Base-by-base conservation (phyloP, 2,113 vertebrate genomes). In the Lophotis ruficrista region DNA sequence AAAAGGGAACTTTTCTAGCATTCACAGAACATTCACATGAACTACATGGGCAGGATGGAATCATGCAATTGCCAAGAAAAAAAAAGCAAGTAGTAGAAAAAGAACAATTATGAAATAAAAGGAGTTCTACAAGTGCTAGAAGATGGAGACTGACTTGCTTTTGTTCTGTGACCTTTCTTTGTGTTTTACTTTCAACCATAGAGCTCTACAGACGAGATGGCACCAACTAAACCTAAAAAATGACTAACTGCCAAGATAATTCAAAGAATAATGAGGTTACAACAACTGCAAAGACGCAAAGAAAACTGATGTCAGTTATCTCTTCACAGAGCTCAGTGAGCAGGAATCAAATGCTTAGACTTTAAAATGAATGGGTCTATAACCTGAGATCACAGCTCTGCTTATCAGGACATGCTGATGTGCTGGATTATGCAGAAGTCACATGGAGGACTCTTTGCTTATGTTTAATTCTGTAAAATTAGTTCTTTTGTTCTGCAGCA, bases 201-300 rank as follows among this genome's bases (percentile, higher is more conserved):
- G 56, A 86, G 33, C 81, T 96, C 83, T 78, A 97, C 94, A 98
- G 98, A 98, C 96, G 0, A 97, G 94, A 96, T 97, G 97, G 97
- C 97, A 97, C 97, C 96, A 95, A 30, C 87, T 88, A 89, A 97
- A 92, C 83, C 93, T 86, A 84, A 94, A 80, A 97, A 95, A 96
- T 91, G 0, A 88, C 85, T 82, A 70, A 54, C 79, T 97, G 94
- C 94, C 91, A 96, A 97, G 96, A 97, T 97, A 97, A 96, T 95
- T 93, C 79, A 69, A 92, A 93, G 97, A 97, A 90, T 96, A 97
- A 97, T 97, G 97, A 97, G 85, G 92, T 93, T 96, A 65, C 89
- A 96, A 80, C 57, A 96, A 96, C 83, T 89, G 83, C 47, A 88
- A 94, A 96, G 79, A 94, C 24, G 22, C 64, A 94, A 93, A 96